These are phyloP conservation scores for Rhagophthalmus giganteus DNA, from an alignment of 2,888 invertebrate genomes.

Conservation along the genomic window DNA sequence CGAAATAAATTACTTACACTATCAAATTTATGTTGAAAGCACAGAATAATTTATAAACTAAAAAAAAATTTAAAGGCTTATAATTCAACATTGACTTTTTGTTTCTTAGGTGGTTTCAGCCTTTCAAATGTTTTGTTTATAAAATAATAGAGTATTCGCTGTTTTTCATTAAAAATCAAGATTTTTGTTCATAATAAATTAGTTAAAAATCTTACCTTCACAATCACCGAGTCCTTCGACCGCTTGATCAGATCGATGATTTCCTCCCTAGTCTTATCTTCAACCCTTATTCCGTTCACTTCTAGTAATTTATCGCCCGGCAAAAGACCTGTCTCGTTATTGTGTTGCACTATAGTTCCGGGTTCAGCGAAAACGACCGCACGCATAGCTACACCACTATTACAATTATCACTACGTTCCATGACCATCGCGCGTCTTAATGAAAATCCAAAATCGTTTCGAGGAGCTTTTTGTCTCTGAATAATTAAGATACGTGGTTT, in stretches of 20 bases:
- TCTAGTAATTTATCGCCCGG: conserved; percentile 94
- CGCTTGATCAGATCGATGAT: conserved; percentile 92
- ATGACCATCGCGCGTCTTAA: conserved; percentile 84
- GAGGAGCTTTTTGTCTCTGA: conserved; percentile 76
- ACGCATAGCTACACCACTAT: conserved; percentile 59
- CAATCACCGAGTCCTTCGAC: conserved; percentile 77
- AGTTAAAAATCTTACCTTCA: conserved; percentile 69
- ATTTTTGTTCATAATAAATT: neutral
- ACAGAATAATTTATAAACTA: no score
- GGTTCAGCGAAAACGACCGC: conserved; percentile 91
- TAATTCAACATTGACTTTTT: no score
- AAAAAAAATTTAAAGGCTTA: no score
- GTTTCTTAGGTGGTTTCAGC: no score
- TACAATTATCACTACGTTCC: conserved; percentile 59
- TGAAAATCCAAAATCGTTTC: conserved; percentile 93
- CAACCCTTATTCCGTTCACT: conserved; percentile 85
- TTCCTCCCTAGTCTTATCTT: conserved; percentile 83
- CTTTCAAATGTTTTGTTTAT: no score
- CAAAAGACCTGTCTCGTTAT: conserved; percentile 80
- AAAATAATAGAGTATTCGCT: no score
- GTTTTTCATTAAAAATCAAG: neutral
- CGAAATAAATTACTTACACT: no score
- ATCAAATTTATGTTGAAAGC: no score
- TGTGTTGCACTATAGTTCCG: conserved; percentile 69
- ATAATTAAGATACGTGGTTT: conserved; percentile 76